Base-by-base conservation (phyloP, 2,113 vertebrate genomes). In the Podarcis muralis region DNA sequence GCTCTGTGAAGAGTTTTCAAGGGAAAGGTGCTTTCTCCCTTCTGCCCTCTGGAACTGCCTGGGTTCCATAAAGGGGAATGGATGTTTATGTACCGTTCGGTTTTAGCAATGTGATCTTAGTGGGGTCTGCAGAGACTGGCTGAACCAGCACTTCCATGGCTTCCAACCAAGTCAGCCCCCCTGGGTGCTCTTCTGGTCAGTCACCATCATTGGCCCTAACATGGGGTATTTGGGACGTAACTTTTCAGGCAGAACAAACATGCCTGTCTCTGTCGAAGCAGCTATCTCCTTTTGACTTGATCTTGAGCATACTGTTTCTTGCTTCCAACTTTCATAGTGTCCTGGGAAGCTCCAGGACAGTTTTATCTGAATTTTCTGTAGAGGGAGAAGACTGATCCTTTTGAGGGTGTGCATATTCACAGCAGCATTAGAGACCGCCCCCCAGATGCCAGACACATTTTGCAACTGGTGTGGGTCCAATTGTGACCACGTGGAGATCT, bases 21-120 rank as follows among this genome's bases (percentile, higher is more conserved):
- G 84, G 80, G 85, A 83, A 76, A 91, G 90, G 88, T 90, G 66
- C 81, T 87, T 90, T 89, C 69, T 43, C 62, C 22, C 86, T 84
- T 86, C 81, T 87, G 0, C 82, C 90, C 71, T 30, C 8, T 48
- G 40, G 86, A 92, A 23, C 77, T 1, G 0, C 62, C 62, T 78
- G 48, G 78, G 90, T 92, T 93, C 65, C 82, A 40, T 71, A 43
- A 83, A 86, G 66, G 53, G 35, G n/a, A 71, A 77, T 76, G 2
- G 6, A 13, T 74, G 20, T 32, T 5, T 59, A 20, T 37, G 16
- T 80, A 32, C 13, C 12, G 9, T 27, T 32, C 23, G 1, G 40
- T 20, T 35, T 81, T 62, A 4, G 6, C 30, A 32, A 7, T 13
- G 11, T 35, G 3, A 7, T 25, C 37, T 83, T 69, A 43, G 18